Conservation (phyloP, 2,888 invertebrate genomes). For the Coenonympha glycerion region DNA sequence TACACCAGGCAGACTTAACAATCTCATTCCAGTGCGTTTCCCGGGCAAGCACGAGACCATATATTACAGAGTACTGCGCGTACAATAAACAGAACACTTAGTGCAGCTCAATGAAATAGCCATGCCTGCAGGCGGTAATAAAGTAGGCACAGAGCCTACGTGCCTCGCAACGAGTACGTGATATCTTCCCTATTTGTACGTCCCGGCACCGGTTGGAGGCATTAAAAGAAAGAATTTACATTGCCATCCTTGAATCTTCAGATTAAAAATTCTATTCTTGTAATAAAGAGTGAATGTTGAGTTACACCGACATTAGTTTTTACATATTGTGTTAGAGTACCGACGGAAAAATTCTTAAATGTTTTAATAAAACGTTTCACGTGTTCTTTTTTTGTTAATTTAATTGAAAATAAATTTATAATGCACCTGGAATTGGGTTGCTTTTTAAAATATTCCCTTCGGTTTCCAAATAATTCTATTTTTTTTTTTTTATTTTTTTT, state of each 20-base stretch:
- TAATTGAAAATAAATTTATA: no score
- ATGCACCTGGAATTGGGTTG: no score
- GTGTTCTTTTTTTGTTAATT: no score
- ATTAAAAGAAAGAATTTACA: conserved; percentile 24
- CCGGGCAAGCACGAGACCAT: neutral
- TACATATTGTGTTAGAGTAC: neutral
- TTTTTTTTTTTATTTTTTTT: no score
- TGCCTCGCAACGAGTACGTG: conserved; percentile 47
- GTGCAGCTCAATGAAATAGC: conserved; percentile 28
- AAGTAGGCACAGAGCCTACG: conserved; percentile 59
- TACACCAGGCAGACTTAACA: neutral
- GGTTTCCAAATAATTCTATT: no score
- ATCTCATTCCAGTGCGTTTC: neutral
- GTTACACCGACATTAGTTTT: neutral
- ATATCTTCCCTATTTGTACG: conserved; percentile 25
- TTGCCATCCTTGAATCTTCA: conserved; percentile 13
- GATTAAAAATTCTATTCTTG: conserved; percentile 3
- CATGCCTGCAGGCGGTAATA: conserved; percentile 45
- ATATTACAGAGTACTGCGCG: conserved; percentile 5
- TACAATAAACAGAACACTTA: conserved; percentile 16
- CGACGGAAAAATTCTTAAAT: no score
- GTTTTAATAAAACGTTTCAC: no score
- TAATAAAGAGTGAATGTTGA: neutral
- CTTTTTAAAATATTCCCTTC: no score
- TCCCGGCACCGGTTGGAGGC: conserved; percentile 13